Evolutionary conservation across 1,140 invertebrate species (phyloP).

Genomic region (Calycopis cecrops): DNA sequence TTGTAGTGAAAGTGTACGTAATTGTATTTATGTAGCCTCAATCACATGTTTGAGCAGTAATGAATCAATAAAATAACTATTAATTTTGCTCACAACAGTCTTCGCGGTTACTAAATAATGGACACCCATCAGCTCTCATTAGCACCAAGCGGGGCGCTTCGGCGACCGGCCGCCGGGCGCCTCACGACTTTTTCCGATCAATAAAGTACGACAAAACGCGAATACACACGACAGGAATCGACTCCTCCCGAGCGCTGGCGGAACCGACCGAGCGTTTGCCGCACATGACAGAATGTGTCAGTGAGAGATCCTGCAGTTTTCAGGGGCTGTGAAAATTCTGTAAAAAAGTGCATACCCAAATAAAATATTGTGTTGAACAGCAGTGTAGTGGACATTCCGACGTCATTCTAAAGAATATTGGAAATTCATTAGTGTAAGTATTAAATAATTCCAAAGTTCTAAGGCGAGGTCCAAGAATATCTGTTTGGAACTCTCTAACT

Average conservation of each 20-base stretch:
- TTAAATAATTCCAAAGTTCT: neutral
- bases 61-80: slow-evolving; percentile 69
- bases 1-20: too few relatives aligned
- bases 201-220: slow-evolving; percentile 31
- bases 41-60: slow-evolving; percentile 57
- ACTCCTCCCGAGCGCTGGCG: slow-evolving; percentile 33
- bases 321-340: slow-evolving; percentile 55
- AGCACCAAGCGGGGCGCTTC: slow-evolving; percentile 53
- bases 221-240: slow-evolving; percentile 22
- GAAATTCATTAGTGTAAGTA: slow-evolving; percentile 53
- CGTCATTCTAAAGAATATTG: slow-evolving; percentile 21
- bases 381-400: slow-evolving; percentile 36
- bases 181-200: slow-evolving; percentile 42
- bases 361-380: slow-evolving; percentile 34
- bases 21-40: slow-evolving; percentile 34
- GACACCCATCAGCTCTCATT: slow-evolving; percentile 64
- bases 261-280: slow-evolving; percentile 36
- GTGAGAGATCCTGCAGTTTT: slow-evolving; percentile 55
- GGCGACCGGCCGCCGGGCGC: slow-evolving; percentile 61
- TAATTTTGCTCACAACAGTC: slow-evolving; percentile 58
- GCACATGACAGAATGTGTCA: slow-evolving; percentile 65
- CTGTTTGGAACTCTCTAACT: neutral
- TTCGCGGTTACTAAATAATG: slow-evolving; percentile 63
- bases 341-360: slow-evolving; percentile 52
- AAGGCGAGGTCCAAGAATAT: neutral